Evolutionary conservation across 2,113 vertebrate genomes (phyloP), one percentile per base, ranked within the genome.

Genomic region (Glaucomys volans): DNA sequence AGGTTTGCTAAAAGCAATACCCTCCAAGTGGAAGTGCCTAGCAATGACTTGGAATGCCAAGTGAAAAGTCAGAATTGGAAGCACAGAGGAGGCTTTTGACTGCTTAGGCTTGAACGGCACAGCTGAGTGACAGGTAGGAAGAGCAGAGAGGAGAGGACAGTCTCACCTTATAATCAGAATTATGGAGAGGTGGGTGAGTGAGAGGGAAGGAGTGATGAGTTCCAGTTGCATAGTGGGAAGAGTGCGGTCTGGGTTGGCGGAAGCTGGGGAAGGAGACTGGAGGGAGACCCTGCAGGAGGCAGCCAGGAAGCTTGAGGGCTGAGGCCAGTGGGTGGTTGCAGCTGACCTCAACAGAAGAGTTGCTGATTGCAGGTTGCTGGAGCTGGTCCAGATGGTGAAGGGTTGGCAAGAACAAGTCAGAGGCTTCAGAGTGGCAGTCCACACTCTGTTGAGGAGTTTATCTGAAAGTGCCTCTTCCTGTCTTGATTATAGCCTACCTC

Each of bases 401-500:
- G 7, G 40, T 62, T 74, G 54, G 42, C 52, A 85, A 37, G 76
- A 96, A n/a, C 7, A 59, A 64, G 40, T 72, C 62, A 24, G 52
- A 35, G 57, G 3, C n/a, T 54, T 54, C 12, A 57, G 81, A 86
- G n/a, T 42, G 54, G 4, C 2, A 40, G 77, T 64, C 59, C 40
- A 1, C 14, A 10, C 71, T 77, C 80, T 12, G 3, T 5, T 44
- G 52, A 84, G 84, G 84, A 89, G 72, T 57, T 12, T 16, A 40
- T 50, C 40, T 42, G 28, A 64, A 90, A 94, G 59, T 50, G 5
- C 72, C 82, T 94, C 74, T 96, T 96, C 79, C 62, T 91, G 67
- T 91, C 80, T 83, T 92, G 91, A 93, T 87, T 50, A 82, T 37
- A 93, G 67, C 86, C 69, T 91, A 2, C 26, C 64, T 91, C 75